These are phyloP conservation scores for Lucilia sericata DNA, from an alignment of 1,140 invertebrate genomes.

Conservation along the genomic window DNA sequence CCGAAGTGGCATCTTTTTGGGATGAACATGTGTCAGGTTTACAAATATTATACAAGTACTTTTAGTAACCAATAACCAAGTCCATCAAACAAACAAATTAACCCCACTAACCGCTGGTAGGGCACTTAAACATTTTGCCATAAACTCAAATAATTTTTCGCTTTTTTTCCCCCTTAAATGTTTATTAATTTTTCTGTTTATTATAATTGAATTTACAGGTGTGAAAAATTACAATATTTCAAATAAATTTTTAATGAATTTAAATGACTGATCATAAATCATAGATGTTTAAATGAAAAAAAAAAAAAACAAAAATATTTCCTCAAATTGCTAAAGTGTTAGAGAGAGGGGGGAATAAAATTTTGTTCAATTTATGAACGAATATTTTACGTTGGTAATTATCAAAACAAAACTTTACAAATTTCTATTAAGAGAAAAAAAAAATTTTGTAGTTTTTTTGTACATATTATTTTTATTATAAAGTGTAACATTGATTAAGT, in stretches of 20 bases:
- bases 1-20: too few species aligned
- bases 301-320: not conserved
- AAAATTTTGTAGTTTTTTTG: not conserved
- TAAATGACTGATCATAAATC: conserved; percentile 39
- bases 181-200: not conserved
- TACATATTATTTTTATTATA: not conserved
- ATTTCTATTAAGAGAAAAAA: not conserved
- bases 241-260: conserved; percentile 27
- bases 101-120: too few species aligned
- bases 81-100: too few species aligned
- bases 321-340: not conserved
- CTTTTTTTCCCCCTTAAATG: not conserved
- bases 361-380: not conserved
- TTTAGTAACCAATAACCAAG: too few species aligned
- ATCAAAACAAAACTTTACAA: conserved; percentile 28
- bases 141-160: not conserved
- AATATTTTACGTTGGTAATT: not conserved
- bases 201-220: conserved; percentile 37
- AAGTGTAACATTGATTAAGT: conserved; percentile 44
- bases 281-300: not conserved
- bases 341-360: not conserved
- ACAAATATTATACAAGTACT: too few species aligned
- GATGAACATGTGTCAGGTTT: too few species aligned
- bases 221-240: conserved; percentile 29
- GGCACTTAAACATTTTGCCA: not conserved